Evolutionary conservation across 2,888 invertebrate species (phyloP), one percentile per base, ranked within the genome.

Genomic region (Netelia virgata): DNA sequence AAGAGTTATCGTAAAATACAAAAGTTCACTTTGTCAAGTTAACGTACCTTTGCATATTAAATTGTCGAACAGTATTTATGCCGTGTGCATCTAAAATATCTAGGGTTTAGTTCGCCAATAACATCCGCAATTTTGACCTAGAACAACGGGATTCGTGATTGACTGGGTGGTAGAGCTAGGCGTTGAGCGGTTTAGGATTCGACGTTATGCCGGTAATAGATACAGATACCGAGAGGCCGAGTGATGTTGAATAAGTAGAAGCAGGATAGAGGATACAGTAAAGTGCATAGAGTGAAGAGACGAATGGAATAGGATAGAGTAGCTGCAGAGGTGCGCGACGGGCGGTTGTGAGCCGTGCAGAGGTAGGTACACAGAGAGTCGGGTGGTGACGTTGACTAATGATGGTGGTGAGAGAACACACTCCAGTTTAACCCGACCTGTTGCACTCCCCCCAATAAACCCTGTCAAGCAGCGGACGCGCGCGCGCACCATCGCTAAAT

Each of bases 321-420:
- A 82, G 81, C 82, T 73, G 85, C 75, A 85, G 70, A 81, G 23
- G 83, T 59, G 77, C 73, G 73, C 81, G 75, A 77, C 83, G 28
- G 64, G 28, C 16, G 76, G 72, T 68, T 63, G 74, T 61, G 70
- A 64, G 66, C 64, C 23, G 36, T 55, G 47, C 79, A 43, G 73
- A 84, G 72, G 55, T 66, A 85, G 64, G 53, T 69, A 86, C 57
- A 74, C 63, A 66, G 55, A 66, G 76, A 79, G 77, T 87, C 90
- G 91, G 89, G 91, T 91, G 92, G 91, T 92, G 92, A 92, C 92
- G 92, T 92, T 92, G 92, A 92, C 92, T 92, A 92, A 92, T 92
- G 92, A 93, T 93, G 93, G 93, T 92, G 93, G 93, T 91, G 93
- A 93, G 93, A 93, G 93, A 92, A 92, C 92, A 92, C 90, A 92